phyloP scores from a whole-genome alignment of 2,888 invertebrate species.

The Oxycera nigricornis region DNA sequence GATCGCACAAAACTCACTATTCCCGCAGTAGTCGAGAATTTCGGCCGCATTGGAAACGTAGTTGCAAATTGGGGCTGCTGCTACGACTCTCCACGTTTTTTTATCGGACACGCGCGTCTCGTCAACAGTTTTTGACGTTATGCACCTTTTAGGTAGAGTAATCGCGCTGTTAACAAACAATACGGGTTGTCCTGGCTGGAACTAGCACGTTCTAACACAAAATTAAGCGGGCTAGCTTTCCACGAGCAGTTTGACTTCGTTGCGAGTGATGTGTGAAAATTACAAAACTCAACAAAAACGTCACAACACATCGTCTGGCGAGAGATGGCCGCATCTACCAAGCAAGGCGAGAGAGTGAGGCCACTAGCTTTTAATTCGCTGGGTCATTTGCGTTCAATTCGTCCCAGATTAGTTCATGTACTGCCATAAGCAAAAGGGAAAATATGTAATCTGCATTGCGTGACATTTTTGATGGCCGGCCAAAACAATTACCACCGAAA shows the following conservation, averaged over 20 bases:
- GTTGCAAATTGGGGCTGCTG: background rate
- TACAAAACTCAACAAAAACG: constrained; percentile 37
- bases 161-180: background rate
- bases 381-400: constrained; percentile 20
- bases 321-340: background rate
- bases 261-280: constrained; percentile 12
- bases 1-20: constrained; percentile 12
- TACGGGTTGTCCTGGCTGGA: background rate
- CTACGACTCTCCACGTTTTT: background rate
- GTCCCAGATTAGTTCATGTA: background rate
- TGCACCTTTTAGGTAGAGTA: background rate
- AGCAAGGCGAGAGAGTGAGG: background rate
- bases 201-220: background rate
- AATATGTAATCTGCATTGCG: no score
- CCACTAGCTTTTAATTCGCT: background rate
- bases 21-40: background rate
- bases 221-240: background rate
- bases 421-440: constrained; percentile 1
- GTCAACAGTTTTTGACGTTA: background rate
- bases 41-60: constrained; percentile 2
- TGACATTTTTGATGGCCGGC: no score
- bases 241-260: constrained; percentile 17
- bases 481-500: no score
- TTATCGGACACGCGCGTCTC: background rate
- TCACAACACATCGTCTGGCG: background rate